Percentiles rank a stretch among this genome's conserved stretches.
Conservation (phyloP, 2,113 vertebrate genomes). For the Campylomormyrus tamandua region DNA sequence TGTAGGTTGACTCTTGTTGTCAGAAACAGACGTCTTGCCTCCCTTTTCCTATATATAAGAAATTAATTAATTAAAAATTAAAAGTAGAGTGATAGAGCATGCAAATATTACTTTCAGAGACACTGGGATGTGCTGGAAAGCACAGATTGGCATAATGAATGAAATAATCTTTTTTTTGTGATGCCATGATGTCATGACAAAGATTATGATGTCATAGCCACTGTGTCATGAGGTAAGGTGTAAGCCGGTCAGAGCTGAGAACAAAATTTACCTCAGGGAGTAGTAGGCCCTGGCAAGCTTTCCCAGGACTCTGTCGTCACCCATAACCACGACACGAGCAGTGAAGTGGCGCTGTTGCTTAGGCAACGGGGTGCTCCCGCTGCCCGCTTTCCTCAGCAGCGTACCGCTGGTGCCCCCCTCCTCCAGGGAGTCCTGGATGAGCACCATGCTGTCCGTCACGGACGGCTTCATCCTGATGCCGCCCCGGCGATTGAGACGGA, state of each 20-base stretch:
- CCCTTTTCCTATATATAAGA: constrained; percentile 70
- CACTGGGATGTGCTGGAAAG: not conserved
- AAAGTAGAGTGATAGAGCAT: not conserved
- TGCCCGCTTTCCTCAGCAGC: constrained; percentile 55
- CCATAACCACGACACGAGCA: constrained; percentile 76
- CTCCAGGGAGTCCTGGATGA: constrained; percentile 62
- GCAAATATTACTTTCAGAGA: not conserved
- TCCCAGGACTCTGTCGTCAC: constrained; percentile 77
- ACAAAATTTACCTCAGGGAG: constrained; percentile 64
- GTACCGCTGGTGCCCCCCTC: constrained; percentile 38
- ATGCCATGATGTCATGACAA: not conserved
- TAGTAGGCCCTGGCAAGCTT: constrained; percentile 78
- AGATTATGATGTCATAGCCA: not conserved
- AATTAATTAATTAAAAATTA: not conserved
- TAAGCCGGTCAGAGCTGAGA: not conserved
- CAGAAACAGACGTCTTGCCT: constrained; percentile 72
- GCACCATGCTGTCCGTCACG: constrained; percentile 53
- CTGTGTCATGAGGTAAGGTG: not conserved
- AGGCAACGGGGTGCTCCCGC: constrained; percentile 33
- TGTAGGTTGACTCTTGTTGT: constrained; percentile 76
- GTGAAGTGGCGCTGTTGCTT: constrained; percentile 67
- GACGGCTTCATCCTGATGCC: constrained; percentile 72
- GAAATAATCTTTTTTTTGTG: not conserved
- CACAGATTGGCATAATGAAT: not conserved
- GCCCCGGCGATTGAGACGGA: constrained; percentile 64